Base-by-base conservation (phyloP, 2,888 invertebrate genomes). In the Lordiphosa fenestrarum region DNA sequence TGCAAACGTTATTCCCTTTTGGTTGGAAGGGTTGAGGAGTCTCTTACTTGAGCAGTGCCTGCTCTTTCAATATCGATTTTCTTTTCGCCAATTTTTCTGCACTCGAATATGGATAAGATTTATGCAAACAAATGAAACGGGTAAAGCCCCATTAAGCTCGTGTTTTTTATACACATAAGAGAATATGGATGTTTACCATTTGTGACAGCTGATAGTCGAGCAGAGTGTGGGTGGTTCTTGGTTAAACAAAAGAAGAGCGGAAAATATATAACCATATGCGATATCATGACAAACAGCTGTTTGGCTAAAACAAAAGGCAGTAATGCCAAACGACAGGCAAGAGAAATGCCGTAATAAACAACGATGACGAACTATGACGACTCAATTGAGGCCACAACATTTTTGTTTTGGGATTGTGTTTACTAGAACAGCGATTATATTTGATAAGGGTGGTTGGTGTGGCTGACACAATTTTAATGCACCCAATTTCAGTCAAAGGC, bases 251-350 rank as follows among this genome's bases (percentile, higher is more conserved):
- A 37, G 19, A 37, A 30, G 39, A 21, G 13, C 9, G 4, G 53
- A 35, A 36, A 50, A 63, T 50, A 46, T 33, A 40, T 23, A 63
- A 37, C 19, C 56, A 51, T 46, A 30, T 51, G 56, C 37, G 40
- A 56, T 71, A 47, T 76, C 63, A 74, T 77, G 78, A 56, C 71
- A 53, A 70, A 57, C 82, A 74, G 82, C 82, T 82, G 78, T 82
- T 82, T 65, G 57, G 59, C 57, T 52, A 46, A 56, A 69, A 70
- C 71, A 73, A 81, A 73, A 71, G 59, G 73, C 64, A 49, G 53
- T 62, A 61, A 69, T 59, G 57, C 50, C 48, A 56, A 69, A 73
- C 63, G 65, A 66, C 72, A 67, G 57, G 53, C 63, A 51, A 44
- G 23, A 56, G 61, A 33, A 7, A 55, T 33, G 55, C 36, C 19